Evolutionary conservation across 2,797 vertebrate species (phyloP), one percentile per base, ranked within the genome.

Genomic region (Molossus alvarezi): DNA sequence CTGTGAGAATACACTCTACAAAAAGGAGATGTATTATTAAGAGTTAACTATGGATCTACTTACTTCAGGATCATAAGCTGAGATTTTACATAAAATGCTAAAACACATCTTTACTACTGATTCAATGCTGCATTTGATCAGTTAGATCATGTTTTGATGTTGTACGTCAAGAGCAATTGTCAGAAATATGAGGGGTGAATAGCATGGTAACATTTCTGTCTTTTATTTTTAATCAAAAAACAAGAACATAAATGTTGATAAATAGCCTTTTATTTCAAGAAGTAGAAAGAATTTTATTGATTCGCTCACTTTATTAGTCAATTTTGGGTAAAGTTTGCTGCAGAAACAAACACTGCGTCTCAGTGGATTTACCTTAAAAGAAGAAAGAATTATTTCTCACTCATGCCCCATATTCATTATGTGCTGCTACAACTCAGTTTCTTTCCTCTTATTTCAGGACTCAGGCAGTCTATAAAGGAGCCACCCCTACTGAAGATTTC

Each of bases 71-170:
- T 58, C 17, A 91, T 58, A 88, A 60, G n/a, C 18, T 51, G 4
- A 17, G 1, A 58, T 41, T 91, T 65, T 57, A 72, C 45, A 25
- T 29, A 25, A 87, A 75, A 41, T 0, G 6, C 4, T 90, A n/a
- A 58, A 79, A 90, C 3, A 55, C 3, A 60, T 62, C 65, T 69
- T 72, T 51, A 77, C 37, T 7, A n/a, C 64, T 94, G 45, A 55
- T 64, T 88, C 15, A 69, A 27, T 41, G 18, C 37, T 62, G 67
- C 9, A 75, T 58, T 53, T 95, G 51, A 88, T 86, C 76, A 80
- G 17, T 84, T 94, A 88, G 17, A 48, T 84, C 69, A n/a, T 29
- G 21, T 33, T 92, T 79, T 92, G 20, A 41, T 17, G 84, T 6
- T 75, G 0, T 33, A 72, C 51, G 23, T 45, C 62, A 92, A 79